Conservation (phyloP, 2,888 invertebrate genomes). For the Stenodema calcarata region DNA sequence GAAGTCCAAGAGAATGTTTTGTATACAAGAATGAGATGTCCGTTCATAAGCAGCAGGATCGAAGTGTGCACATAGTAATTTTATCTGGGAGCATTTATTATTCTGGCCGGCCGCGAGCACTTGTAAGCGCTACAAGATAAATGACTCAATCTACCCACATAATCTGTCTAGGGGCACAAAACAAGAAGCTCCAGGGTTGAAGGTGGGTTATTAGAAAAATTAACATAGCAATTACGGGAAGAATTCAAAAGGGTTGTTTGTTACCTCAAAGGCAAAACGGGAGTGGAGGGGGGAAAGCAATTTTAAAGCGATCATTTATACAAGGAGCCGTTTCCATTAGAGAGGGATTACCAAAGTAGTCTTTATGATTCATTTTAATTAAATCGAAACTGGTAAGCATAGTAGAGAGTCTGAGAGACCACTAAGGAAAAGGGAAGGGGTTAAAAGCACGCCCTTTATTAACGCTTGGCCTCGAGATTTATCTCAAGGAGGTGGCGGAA, state of each 20-base stretch:
- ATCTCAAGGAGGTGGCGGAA: conserved; percentile 23
- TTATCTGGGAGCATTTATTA: conserved; percentile 17
- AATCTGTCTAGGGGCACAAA: conserved; percentile 38
- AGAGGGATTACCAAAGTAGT: conserved; percentile 47
- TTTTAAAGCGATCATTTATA: conserved; percentile 48
- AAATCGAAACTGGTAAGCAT: conserved; percentile 46
- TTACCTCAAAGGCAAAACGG: conserved; percentile 21
- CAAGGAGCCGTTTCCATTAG: conserved; percentile 44
- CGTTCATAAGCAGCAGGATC: neutral
- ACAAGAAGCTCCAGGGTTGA: conserved; percentile 47
- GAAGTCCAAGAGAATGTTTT: neutral
- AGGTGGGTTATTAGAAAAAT: conserved; percentile 47
- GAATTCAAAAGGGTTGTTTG: conserved; percentile 47
- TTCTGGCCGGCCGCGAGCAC: conserved; percentile 18
- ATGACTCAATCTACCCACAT: conserved; percentile 46
- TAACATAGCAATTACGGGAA: conserved; percentile 46
- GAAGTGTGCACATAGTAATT: conserved; percentile 18
- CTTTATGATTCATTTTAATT: conserved; percentile 49
- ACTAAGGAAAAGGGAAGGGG: conserved; percentile 29
- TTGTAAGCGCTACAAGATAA: conserved; percentile 33
- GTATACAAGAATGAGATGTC: conserved; percentile 12
- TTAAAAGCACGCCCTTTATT: conserved; percentile 46
- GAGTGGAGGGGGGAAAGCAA: conserved; percentile 23
- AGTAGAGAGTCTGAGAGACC: conserved; percentile 4
- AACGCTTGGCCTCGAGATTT: conserved; percentile 44